Percentiles rank a stretch among this genome's conserved stretches.
phyloP scores from a whole-genome alignment of 2,888 invertebrate species.

The Liposcelis brunnea region DNA sequence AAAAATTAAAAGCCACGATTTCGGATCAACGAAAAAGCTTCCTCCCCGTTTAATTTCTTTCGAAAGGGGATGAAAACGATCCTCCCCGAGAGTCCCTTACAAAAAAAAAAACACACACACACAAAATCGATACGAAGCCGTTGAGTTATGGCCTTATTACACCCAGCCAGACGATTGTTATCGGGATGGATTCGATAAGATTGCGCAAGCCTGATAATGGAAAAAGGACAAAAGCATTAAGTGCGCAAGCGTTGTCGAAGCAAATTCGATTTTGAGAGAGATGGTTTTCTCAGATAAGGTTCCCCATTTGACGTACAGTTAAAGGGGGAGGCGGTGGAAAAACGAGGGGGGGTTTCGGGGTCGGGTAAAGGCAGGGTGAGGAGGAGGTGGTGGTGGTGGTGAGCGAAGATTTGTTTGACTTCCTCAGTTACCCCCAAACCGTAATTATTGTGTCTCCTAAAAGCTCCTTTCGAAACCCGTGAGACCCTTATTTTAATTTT shows the following conservation, averaged over 20 bases:
- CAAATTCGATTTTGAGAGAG: slow-evolving; percentile 8
- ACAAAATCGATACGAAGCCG: too few species aligned
- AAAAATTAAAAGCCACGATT: too few species aligned
- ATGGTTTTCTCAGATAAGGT: slow-evolving; percentile 11
- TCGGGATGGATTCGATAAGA: slow-evolving; percentile 17
- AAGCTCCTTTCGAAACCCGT: too few species aligned
- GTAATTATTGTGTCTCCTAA: too few species aligned
- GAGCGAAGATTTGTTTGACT: slow-evolving; percentile 14
- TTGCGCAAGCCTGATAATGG: slow-evolving; percentile 7
- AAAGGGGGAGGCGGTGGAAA: slow-evolving; percentile 30
- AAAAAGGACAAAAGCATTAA: slow-evolving; percentile 3
- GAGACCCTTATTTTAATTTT: too few species aligned
- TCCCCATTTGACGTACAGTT: slow-evolving; percentile 18
- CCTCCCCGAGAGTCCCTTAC: too few species aligned
- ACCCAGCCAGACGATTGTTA: slow-evolving; percentile 20
- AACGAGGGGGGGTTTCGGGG: slow-evolving; percentile 31
- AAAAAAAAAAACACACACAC: too few species aligned
- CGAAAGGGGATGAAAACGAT: too few species aligned
- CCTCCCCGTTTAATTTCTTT: too few species aligned
- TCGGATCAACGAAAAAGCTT: too few species aligned
- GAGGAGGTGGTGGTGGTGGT: slow-evolving; percentile 20
- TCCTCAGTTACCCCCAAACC: too few species aligned
- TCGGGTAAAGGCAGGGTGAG: slow-evolving; percentile 28
- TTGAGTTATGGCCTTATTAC: too few species aligned
- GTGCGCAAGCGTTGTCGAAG: slow-evolving; percentile 1